These are phyloP conservation scores for Megamerina dolium DNA, from an alignment of 2,888 invertebrate genomes.

Conservation along the genomic window DNA sequence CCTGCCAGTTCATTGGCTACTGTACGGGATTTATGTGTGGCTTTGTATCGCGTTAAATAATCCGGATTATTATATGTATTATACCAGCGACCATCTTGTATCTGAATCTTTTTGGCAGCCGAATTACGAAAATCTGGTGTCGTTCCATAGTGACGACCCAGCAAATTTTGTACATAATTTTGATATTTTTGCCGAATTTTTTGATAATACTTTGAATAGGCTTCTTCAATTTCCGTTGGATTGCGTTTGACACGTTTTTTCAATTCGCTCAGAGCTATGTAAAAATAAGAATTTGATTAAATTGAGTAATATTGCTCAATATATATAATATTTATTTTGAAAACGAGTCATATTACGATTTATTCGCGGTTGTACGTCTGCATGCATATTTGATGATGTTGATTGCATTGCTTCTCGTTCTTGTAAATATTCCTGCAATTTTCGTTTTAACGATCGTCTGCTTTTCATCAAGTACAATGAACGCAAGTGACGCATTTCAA, in stretches of 20 bases:
- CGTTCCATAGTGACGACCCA: conserved; percentile 30
- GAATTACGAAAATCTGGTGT: conserved; percentile 22
- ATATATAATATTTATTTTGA: no score
- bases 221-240: conserved; percentile 34
- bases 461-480: conserved; percentile 37
- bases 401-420: no score
- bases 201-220: conserved; percentile 43
- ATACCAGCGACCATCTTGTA: conserved; percentile 35
- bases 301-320: no score
- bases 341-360: no score
- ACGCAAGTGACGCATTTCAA: conserved; percentile 37
- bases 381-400: no score
- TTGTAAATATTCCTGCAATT: conserved; percentile 26
- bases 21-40: conserved; percentile 30
- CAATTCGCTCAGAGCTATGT: not conserved
- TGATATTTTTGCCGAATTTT: conserved; percentile 43
- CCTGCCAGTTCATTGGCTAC: conserved; percentile 22
- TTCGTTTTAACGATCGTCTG: conserved; percentile 30
- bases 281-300: no score
- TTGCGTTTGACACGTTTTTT: conserved; percentile 21
- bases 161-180: conserved; percentile 41
- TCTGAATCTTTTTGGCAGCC: conserved; percentile 26
- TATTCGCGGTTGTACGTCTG: no score
- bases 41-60: conserved; percentile 27
- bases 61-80: conserved; percentile 34